Conservation (phyloP, 2,888 invertebrate genomes). For the Eilema caniola region DNA sequence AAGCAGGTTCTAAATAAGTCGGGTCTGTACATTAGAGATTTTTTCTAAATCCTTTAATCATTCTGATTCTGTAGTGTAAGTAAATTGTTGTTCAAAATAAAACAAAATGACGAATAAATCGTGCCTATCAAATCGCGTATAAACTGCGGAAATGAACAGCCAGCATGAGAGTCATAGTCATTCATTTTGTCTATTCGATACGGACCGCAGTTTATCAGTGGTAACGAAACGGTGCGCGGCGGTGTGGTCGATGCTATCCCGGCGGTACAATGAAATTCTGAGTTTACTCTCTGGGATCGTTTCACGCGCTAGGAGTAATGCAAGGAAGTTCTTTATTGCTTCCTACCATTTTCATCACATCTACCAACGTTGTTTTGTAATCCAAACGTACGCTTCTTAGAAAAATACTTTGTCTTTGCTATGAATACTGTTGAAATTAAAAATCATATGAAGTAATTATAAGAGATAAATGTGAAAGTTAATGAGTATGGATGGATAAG, state of each 20-base stretch:
- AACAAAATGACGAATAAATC: background rate
- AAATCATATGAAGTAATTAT: background rate
- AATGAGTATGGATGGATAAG: no score
- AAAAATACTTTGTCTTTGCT: background rate
- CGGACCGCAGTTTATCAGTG: conserved; percentile 63
- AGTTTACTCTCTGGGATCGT: conserved; percentile 50
- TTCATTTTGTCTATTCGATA: conserved; percentile 47
- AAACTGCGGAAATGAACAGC: background rate
- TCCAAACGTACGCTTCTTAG: background rate
- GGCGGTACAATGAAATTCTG: conserved; percentile 58
- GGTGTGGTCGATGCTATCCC: conserved; percentile 50
- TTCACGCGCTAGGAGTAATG: conserved; percentile 50
- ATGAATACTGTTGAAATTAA: background rate
- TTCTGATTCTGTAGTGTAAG: no score
- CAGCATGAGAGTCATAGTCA: conserved; percentile 32
- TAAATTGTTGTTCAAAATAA: background rate
- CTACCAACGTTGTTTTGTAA: conserved; percentile 62
- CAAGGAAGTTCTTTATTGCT: conserved; percentile 68
- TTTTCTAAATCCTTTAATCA: no score
- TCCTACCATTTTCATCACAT: conserved; percentile 64
- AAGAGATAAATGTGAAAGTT: background rate
- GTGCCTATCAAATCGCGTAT: background rate
- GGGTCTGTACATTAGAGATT: no score
- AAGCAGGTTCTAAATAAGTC: no score
- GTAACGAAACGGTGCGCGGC: conserved; percentile 58